Base-by-base conservation (phyloP, 2,888 invertebrate genomes). In the Seira ritae region DNA sequence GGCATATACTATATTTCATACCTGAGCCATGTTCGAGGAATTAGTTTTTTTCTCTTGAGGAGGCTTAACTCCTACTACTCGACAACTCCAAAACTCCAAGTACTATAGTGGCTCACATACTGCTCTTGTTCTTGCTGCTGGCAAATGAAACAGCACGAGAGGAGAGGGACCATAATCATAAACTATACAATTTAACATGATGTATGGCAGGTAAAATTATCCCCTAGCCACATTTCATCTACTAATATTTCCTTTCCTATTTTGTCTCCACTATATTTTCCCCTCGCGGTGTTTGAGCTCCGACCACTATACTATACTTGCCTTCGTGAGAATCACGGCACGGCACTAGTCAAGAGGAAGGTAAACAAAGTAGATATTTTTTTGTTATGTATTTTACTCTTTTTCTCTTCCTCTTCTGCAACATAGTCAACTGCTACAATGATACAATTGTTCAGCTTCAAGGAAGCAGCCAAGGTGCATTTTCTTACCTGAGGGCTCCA, bases 111-210 rank as follows among this genome's bases (percentile, higher is more conserved):
- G 60, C 4, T n/a, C 20, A 62, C 1, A 4, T 50, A 62, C 62
- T 2, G 6, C 55, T 8, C 55, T 62, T 62, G 6, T 22, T 62
- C 62, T 3, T 55, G 17, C 31, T 62, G 62, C 15, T 62, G 62
- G 62, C 62, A 62, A 62, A 62, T 62, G 62, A 62, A 62, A 62
- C 62, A 62, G 62, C 62, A 62, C 4, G 62, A 62, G 62, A 20
- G 62, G 62, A 50, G 62, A 20, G 60, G 76, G 71, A 72, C 82
- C 77, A 74, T 83, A 83, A 78, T 78, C 77, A 82, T 82, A 83
- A 83, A 83, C 73, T 73, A 83, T 83, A 83, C 82, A 83, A 83
- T 83, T 83, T 83, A 83, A 73, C 69, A 78, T 83, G 82, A 83
- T 83, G 77, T 83, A 83, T 78, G 82, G 73, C 42, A 69, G 55